These are phyloP conservation scores for Stichodactyla helianthus DNA, from an alignment of 64 coral and sea anemone species.

Conservation along the genomic window DNA sequence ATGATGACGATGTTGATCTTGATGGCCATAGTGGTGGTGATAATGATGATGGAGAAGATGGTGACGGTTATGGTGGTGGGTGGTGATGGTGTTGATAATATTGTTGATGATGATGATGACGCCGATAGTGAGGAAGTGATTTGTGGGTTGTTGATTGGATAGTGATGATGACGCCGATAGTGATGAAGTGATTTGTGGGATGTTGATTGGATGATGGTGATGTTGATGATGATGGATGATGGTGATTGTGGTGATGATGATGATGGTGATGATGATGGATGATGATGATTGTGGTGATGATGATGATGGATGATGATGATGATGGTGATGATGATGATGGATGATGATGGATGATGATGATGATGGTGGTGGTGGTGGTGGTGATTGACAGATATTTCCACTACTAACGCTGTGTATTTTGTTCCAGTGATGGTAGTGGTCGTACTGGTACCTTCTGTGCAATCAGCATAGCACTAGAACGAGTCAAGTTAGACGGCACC, in stretches of 20 bases:
- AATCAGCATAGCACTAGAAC: conserved; percentile 66
- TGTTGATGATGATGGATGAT: background rate
- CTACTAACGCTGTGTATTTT: background rate
- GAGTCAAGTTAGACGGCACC: conserved; percentile 81
- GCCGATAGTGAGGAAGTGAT: too few species aligned
- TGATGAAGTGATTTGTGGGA: too few species aligned
- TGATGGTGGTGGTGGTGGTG: background rate
- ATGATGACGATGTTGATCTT: background rate
- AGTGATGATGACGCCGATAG: background rate
- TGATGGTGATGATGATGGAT: background rate
- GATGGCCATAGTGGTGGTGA: background rate
- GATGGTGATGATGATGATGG: background rate
- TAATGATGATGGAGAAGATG: background rate
- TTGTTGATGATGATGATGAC: background rate
- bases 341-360: background rate
- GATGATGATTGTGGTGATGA: background rate
- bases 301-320: background rate
- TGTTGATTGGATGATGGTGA: too few species aligned
- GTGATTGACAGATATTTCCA: too few species aligned
- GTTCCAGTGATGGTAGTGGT: conserved; percentile 89
- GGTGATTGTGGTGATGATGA: background rate
- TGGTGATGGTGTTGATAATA: background rate
- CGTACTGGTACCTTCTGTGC: conserved; percentile 96
- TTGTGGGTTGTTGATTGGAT: too few species aligned
- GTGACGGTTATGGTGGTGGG: background rate